A percentile compares a stretch with the other conserved stretches of the same genome.
Conservation (phyloP, 92 coral and sea anemone species). For the Zoanthus sansibaricus region DNA sequence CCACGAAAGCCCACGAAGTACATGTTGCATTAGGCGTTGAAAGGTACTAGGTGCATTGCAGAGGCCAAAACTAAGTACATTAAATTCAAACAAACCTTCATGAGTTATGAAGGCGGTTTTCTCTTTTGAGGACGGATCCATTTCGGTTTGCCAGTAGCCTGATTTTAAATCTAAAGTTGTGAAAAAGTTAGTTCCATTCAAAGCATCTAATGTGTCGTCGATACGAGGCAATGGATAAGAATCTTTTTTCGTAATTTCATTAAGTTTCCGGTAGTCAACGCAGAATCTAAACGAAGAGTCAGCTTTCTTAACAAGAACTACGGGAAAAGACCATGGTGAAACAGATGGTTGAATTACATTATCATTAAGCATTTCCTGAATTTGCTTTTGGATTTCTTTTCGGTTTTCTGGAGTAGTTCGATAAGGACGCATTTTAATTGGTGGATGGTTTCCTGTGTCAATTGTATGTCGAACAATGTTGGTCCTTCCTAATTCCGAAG, state of each 20-base stretch:
- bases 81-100: not conserved
- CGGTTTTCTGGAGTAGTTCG: conserved; percentile 64
- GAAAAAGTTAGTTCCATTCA: conserved; percentile 32
- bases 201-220: conserved; percentile 48
- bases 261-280: conserved; percentile 58
- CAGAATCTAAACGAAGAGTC: conserved; percentile 57
- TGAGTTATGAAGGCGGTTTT: not conserved
- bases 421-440: conserved; percentile 64
- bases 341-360: conserved; percentile 47
- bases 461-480: conserved; percentile 57
- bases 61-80: not conserved
- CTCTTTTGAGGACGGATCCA: not conserved
- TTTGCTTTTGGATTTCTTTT: conserved; percentile 47
- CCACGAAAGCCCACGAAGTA: not conserved
- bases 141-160: conserved; percentile 6
- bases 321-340: conserved; percentile 68
- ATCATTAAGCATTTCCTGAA: conserved; percentile 62
- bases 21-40: not conserved
- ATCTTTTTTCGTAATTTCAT: conserved; percentile 55
- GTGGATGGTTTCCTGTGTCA: conserved; percentile 40
- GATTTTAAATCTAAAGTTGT: conserved; percentile 16
- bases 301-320: conserved; percentile 63
- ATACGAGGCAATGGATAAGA: conserved; percentile 58
- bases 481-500: conserved; percentile 68
- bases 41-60: not conserved